Evolutionary conservation across 37 sponge, comb jelly and placozoan species (phyloP), one percentile per base, ranked within the genome.

Genomic region (Halisarca cf. caerulea): DNA sequence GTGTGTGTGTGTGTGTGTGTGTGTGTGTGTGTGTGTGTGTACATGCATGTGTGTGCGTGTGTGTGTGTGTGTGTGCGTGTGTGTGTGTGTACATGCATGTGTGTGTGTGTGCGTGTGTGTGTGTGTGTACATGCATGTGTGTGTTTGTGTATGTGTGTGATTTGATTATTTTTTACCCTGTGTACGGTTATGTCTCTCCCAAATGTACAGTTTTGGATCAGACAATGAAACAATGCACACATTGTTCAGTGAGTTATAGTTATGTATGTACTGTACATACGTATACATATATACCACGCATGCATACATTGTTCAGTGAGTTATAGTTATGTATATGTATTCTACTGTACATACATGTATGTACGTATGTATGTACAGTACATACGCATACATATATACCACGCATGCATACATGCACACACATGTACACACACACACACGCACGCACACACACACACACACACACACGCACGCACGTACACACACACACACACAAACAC

Each of bases 141-240:
- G 57, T 11, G 15, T 20, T 21, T 9, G 32, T 25, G 69, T 30
- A 38, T 72, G 74, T 72, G 74, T 72, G 74, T 72, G 74, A 38
- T 72, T 34, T 72, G 74, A 5, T 9, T 30, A 32, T 30, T 8
- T 17, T 0, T 15, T 45, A 72, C 53, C 39, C 38, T 59, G 27
- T 59, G n/a, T n/a, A n/a, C n/a, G n/a, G n/a, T n/a, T n/a, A 41
- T 53, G 35, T 55, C 30, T 53, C 37, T 45, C 11, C 39, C 0
- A 33, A 42, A 72, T 82, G 81, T 74, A 25, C 54, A 51, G 83
- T 85, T 0, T 68, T 86, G 40, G 80, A 75, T 15, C 84, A 79
- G 51, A 30, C 6, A 47, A 47, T 14, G 51, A 47, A 47, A 47
- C 85, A 0, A 21, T 18, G 4, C 20, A 32, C 41, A 51, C 33